phyloP scores from a whole-genome alignment of 2,888 invertebrate species.

The Melinaea marsaeus region DNA sequence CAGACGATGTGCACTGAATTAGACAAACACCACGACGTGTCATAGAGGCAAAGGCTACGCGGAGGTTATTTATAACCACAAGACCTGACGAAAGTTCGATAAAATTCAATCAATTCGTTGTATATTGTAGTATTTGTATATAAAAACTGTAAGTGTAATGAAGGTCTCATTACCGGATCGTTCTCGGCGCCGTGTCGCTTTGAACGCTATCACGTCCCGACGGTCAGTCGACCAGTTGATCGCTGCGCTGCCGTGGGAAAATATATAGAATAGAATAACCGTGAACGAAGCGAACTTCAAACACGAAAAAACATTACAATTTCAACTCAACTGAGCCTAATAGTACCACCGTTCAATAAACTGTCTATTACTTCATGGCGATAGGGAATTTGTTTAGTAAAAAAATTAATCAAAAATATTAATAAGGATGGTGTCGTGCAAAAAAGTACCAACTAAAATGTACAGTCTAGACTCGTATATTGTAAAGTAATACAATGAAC shows the following conservation, averaged over 20 bases:
- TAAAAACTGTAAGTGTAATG: not conserved
- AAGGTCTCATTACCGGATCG: slow-evolving; percentile 12
- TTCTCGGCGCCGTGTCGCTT: slow-evolving; percentile 19
- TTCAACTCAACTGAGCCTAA: not conserved
- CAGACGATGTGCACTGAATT: slow-evolving; percentile 35
- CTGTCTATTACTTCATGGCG: not conserved
- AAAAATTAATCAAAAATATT: not conserved
- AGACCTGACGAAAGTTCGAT: no score
- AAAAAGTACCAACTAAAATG: not conserved
- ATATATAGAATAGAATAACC: slow-evolving; percentile 18
- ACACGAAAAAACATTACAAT: not conserved
- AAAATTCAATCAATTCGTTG: no score
- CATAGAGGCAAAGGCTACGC: slow-evolving; percentile 12
- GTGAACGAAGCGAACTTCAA: slow-evolving; percentile 13
- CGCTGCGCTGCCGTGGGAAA: slow-evolving; percentile 27
- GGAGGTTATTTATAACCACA: no score
- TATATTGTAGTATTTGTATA: not conserved
- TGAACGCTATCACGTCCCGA: slow-evolving; percentile 28
- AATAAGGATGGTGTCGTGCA: not conserved
- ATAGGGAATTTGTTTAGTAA: not conserved
- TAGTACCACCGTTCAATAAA: not conserved
- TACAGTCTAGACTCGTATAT: slow-evolving; percentile 5
- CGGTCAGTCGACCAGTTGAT: slow-evolving; percentile 24
- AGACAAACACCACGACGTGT: slow-evolving; percentile 32
- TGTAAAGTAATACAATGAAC: slow-evolving; percentile 8